Conservation (phyloP, 92 coral and sea anemone genomes). For the Pocillopora grandis region DNA sequence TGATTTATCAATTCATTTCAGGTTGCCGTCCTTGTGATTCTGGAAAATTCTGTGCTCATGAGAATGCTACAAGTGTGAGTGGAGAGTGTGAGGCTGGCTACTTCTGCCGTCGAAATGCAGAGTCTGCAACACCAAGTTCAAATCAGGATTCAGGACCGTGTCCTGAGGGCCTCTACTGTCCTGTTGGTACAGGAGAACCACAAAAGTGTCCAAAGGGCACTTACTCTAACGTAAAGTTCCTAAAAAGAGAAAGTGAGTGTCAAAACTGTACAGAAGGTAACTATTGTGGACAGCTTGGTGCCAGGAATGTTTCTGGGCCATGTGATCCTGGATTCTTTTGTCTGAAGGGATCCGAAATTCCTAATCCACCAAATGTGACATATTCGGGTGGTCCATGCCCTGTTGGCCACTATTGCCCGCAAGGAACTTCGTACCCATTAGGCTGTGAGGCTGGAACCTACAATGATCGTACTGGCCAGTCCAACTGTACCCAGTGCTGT, state of each 20-base stretch:
- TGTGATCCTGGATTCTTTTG: conserved; percentile 97
- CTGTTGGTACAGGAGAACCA: conserved; percentile 84
- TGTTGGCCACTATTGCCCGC: conserved; percentile 88
- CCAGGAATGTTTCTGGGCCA: conserved; percentile 71
- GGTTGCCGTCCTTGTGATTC: conserved; percentile 96
- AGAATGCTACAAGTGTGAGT: conserved; percentile 88
- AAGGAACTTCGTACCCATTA: conserved; percentile 86
- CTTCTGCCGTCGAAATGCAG: conserved; percentile 87
- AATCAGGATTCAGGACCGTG: conserved; percentile 95
- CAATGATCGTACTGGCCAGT: conserved; percentile 95
- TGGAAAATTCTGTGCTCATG: conserved; percentile 93
- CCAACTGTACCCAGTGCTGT: conserved; percentile 79
- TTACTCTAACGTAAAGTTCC: conserved; percentile 81
- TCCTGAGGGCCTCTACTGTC: conserved; percentile 88
- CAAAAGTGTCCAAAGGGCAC: conserved; percentile 86
- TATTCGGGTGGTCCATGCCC: conserved; percentile 98
- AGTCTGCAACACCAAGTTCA: conserved; percentile 86
- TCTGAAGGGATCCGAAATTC: conserved; percentile 83
- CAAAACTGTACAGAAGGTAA: conserved; percentile 83
- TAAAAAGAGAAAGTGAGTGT: conserved; percentile 71
- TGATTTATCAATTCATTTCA: not conserved
- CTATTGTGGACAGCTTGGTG: conserved; percentile 91
- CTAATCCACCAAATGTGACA: conserved; percentile 85
- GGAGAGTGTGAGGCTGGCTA: conserved; percentile 87
- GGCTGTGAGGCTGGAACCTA: conserved; percentile 89